phyloP scores from a whole-genome alignment of 1,140 invertebrate species.

The Plectus sambesii region DNA sequence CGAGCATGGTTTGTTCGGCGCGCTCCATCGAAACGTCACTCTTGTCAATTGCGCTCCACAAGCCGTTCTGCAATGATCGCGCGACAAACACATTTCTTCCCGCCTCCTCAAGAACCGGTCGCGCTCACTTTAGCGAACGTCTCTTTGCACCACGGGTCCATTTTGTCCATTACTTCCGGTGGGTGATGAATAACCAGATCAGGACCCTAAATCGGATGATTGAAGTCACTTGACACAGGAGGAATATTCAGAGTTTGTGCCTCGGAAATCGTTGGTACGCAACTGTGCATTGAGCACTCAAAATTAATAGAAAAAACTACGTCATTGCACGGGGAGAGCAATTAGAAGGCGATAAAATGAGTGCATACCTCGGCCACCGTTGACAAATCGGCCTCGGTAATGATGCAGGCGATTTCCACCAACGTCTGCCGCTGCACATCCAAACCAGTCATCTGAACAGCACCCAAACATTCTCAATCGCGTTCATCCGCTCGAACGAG shows the following conservation, averaged over 20 bases:
- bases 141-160: conserved; percentile 29
- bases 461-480: background rate
- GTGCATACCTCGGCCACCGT: conserved; percentile 63
- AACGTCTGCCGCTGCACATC: conserved; percentile 65
- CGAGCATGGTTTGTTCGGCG: conserved; percentile 60
- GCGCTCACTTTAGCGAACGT: conserved; percentile 25
- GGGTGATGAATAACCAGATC: conserved; percentile 70
- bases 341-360: no score
- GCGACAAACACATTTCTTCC: conserved; percentile 18
- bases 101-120: conserved; percentile 14
- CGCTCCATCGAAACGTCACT: conserved; percentile 57
- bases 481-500: no score
- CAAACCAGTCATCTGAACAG: conserved; percentile 63
- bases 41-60: conserved; percentile 35
- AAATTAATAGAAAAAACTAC: conserved; percentile 12
- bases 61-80: conserved; percentile 22
- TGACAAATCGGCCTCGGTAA: conserved; percentile 70
- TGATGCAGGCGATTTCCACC: conserved; percentile 71
- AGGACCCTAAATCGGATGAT: conserved; percentile 50
- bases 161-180: conserved; percentile 56
- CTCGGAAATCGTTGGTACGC: no score
- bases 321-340: no score
- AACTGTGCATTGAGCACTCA: conserved; percentile 1
- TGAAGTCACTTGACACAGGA: no score
- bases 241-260: no score